Percentiles rank a stretch among this genome's conserved stretches.
Evolutionary conservation across 2,888 invertebrate genomes (phyloP).

Genomic region (Folsomia candida): DNA sequence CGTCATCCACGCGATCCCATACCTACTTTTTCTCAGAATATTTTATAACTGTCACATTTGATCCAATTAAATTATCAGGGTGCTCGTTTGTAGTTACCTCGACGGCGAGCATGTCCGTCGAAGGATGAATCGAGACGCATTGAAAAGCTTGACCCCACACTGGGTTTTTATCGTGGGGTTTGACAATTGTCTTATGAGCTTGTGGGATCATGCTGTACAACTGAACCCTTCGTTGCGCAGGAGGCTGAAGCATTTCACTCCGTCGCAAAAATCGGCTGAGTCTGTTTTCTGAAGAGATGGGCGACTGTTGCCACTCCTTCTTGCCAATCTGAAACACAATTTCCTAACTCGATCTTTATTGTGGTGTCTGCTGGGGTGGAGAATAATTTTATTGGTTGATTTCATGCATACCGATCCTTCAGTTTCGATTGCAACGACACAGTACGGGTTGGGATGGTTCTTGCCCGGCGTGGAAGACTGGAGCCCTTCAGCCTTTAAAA

Average conservation of each 20-base stretch:
- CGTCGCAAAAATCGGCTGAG: background rate
- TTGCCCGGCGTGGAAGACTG: conserved; percentile 13
- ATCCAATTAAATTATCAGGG: too few species aligned
- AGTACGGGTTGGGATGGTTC: conserved; percentile 33
- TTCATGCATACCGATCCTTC: conserved; percentile 37
- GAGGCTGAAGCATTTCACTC: conserved; percentile 16
- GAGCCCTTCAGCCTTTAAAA: conserved; percentile 29
- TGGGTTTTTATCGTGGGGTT: conserved; percentile 33
- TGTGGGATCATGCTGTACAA: conserved; percentile 34
- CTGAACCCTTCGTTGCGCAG: conserved; percentile 35
- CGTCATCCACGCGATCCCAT: conserved; percentile 42
- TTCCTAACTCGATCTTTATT: conserved; percentile 27
- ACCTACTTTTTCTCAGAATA: conserved; percentile 29
- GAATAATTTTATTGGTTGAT: background rate
- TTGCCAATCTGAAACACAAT: conserved; percentile 28
- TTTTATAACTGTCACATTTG: too few species aligned
- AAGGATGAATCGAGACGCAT: conserved; percentile 40
- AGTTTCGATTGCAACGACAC: conserved; percentile 43
- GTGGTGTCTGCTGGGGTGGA: background rate
- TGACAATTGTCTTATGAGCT: conserved; percentile 36
- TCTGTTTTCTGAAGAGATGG: background rate
- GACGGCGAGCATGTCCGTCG: conserved; percentile 42
- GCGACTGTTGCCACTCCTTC: conserved; percentile 43
- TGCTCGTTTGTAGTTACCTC: conserved; percentile 38
- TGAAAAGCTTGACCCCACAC: conserved; percentile 48